Conservation (phyloP, 2,113 vertebrate genomes). For the Apaloderma vittatum region DNA sequence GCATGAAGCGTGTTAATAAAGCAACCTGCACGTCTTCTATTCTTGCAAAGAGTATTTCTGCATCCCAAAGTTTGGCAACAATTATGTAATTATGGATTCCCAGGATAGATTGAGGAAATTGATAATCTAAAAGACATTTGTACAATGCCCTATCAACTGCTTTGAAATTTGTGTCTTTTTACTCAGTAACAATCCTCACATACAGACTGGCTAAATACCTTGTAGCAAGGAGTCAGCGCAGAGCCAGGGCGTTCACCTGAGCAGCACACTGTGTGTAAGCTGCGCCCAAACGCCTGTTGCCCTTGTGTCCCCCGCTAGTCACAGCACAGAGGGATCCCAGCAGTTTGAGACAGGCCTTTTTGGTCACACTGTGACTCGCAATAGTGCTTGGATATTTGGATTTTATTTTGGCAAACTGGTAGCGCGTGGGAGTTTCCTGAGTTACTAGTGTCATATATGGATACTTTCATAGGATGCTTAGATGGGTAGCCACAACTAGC, state of each 20-base stretch:
- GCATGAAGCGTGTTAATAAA: not conserved
- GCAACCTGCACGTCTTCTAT: not conserved
- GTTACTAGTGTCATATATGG: not conserved
- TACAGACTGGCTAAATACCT: not conserved
- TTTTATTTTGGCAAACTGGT: not conserved
- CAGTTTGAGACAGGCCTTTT: not conserved
- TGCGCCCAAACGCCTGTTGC: not conserved
- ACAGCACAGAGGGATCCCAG: not conserved
- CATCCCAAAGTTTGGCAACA: not conserved
- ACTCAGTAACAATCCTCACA: not conserved
- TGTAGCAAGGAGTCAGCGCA: not conserved
- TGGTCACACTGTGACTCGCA: not conserved
- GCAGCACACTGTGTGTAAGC: not conserved
- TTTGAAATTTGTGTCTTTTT: slow-evolving; percentile 18
- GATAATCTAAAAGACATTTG: not conserved
- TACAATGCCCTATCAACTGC: not conserved
- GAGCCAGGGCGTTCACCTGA: not conserved
- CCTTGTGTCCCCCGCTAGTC: not conserved
- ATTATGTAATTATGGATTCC: not conserved
- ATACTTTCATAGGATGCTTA: not conserved
- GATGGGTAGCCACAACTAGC: not conserved
- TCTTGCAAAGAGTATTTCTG: not conserved
- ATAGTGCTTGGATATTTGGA: not conserved
- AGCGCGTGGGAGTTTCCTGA: not conserved
- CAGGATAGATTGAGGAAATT: not conserved